A percentile compares a stretch with the other conserved stretches of the same genome.
phyloP scores from a whole-genome alignment of 2,113 vertebrate genomes.

The Myotis lucifugus region DNA sequence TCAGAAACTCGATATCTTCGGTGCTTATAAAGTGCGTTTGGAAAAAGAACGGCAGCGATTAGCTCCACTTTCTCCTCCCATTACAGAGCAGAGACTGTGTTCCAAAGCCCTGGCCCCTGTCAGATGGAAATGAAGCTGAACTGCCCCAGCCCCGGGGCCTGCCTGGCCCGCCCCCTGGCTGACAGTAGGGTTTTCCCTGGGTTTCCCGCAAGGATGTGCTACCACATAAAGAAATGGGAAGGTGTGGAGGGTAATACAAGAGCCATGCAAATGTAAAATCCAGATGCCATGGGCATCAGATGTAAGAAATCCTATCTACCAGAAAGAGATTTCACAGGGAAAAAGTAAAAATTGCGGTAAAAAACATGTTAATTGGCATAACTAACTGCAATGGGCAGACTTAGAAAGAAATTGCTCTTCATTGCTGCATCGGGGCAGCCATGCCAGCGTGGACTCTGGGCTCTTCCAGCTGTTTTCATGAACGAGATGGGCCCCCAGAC shows the following conservation, averaged over 20 bases:
- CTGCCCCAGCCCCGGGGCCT: too few relatives aligned
- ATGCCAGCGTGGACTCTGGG: fast-evolving
- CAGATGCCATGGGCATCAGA: background rate
- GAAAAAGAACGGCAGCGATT: background rate
- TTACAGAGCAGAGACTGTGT: background rate
- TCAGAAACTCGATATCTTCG: background rate
- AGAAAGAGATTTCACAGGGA: background rate
- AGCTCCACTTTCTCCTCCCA: background rate
- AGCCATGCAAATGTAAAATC: background rate
- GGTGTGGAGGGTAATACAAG: background rate
- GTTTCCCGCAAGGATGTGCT: background rate
- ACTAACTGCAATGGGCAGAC: fast-evolving
- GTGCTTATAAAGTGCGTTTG: background rate
- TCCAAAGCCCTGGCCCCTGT: background rate
- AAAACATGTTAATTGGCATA: background rate
- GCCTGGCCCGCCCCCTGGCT: too few relatives aligned
- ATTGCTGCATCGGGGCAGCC: background rate
- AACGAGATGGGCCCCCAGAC: background rate
- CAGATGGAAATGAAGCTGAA: background rate
- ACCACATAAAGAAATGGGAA: background rate
- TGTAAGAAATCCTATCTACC: background rate
- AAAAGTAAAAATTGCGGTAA: background rate
- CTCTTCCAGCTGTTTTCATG: background rate
- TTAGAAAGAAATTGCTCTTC: too few relatives aligned
- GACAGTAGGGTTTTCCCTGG: background rate